A percentile compares a stretch with the other conserved stretches of the same genome.
Evolutionary conservation across 2,888 invertebrate species (phyloP).

Genomic region (Flabesymbios commensalis): DNA sequence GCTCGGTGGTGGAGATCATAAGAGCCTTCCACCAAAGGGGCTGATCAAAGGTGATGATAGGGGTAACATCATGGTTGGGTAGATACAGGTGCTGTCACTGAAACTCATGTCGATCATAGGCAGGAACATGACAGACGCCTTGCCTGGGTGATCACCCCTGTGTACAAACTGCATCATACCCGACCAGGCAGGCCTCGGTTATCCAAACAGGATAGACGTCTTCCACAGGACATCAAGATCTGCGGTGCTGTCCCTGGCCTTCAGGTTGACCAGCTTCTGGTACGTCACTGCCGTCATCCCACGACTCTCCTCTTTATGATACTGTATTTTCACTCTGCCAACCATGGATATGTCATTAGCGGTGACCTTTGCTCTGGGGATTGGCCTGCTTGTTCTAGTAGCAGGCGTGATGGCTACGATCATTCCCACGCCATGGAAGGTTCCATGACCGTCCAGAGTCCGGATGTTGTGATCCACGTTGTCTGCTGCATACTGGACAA

Average conservation of each 20-base stretch:
- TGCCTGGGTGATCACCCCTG: constrained; percentile 15
- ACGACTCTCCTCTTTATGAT: not conserved
- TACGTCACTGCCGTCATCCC: not conserved
- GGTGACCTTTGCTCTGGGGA: constrained; percentile 3
- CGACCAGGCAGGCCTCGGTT: constrained; percentile 9
- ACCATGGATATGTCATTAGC: constrained; percentile 1
- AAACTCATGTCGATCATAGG: constrained; percentile 33
- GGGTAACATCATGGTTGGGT: not conserved
- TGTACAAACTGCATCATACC: constrained; percentile 15
- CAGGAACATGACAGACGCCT: constrained; percentile 25
- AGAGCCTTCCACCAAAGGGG: too few relatives aligned
- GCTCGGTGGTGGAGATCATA: too few relatives aligned
- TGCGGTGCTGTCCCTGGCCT: not conserved
- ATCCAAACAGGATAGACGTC: constrained; percentile 1
- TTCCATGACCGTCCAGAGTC: constrained; percentile 14
- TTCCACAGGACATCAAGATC: constrained; percentile 6
- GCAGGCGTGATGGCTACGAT: not conserved
- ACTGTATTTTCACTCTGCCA: constrained; percentile 1
- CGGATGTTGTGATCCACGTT: not conserved
- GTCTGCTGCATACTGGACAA: constrained; percentile 6
- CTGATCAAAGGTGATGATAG: too few relatives aligned
- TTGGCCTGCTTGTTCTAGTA: not conserved
- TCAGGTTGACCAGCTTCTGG: not conserved
- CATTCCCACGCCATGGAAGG: constrained; percentile 9
- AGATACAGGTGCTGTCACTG: constrained; percentile 14